Percentiles rank a stretch among this genome's conserved stretches.
Evolutionary conservation across 2,113 vertebrate genomes (phyloP).

Genomic region (Leptobrachium leishanense): DNA sequence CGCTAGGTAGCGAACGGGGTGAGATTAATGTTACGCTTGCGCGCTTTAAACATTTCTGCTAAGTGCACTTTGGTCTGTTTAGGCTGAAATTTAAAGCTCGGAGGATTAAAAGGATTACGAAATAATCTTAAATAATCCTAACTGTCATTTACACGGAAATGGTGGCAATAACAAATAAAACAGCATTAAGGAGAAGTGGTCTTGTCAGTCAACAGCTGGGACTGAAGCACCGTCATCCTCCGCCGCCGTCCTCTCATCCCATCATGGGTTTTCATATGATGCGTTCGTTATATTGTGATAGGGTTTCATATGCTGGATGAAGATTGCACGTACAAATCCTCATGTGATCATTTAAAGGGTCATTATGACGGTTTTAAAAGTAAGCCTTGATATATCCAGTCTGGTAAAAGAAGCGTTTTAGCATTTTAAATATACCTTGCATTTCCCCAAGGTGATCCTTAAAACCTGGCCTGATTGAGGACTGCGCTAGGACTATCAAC

Average conservation of each 20-base stretch:
- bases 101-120: slow-evolving; percentile 99
- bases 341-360: no score
- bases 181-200: slow-evolving; percentile 81
- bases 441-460: no score
- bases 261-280: neutral
- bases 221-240: slow-evolving; percentile 55
- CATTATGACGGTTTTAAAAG: no score
- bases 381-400: no score
- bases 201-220: slow-evolving; percentile 80
- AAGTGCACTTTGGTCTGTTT: slow-evolving; percentile 90
- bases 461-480: no score
- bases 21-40: slow-evolving; percentile 77
- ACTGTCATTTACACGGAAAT: slow-evolving; percentile 92
- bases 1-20: slow-evolving; percentile 65
- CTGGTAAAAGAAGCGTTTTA: no score
- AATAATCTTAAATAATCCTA: slow-evolving; percentile 99
- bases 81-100: slow-evolving; percentile 98
- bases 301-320: neutral
- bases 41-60: slow-evolving; percentile 84
- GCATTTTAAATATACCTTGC: no score
- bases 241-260: slow-evolving; percentile 46
- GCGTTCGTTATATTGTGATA: neutral
- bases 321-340: no score
- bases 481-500: no score
- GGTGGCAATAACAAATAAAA: slow-evolving; percentile 93